phyloP scores from a whole-genome alignment of 2,888 invertebrate genomes.

The Heliconius erato region DNA sequence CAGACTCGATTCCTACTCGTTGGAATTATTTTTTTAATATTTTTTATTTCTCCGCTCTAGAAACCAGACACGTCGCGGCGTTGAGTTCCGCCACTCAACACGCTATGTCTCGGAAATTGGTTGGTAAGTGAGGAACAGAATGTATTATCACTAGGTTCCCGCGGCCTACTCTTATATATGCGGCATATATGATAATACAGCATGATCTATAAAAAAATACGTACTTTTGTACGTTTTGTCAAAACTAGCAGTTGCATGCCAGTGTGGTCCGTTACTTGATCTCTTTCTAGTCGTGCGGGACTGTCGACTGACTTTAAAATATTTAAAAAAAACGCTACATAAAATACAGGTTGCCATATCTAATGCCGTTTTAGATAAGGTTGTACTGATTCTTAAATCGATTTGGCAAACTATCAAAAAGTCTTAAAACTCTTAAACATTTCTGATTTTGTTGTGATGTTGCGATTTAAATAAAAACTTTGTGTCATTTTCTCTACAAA shows the following conservation, averaged over 20 bases:
- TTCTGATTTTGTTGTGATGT: background rate
- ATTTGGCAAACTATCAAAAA: background rate
- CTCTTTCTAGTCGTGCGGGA: slow-evolving; percentile 5
- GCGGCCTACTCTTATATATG: no score
- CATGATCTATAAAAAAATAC: no score
- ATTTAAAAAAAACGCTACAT: background rate
- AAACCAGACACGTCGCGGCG: no score
- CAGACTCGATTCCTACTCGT: background rate
- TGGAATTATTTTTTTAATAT: no score
- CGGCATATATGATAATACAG: no score
- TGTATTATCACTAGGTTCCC: no score
- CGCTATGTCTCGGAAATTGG: no score
- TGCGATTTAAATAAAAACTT: background rate
- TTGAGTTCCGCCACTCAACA: no score
- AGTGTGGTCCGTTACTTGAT: background rate
- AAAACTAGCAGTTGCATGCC: background rate
- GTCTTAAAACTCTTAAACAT: background rate
- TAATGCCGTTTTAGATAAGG: background rate
- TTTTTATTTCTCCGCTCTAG: no score
- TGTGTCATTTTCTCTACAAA: background rate
- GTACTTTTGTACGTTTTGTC: background rate
- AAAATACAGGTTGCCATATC: background rate
- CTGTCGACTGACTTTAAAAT: background rate
- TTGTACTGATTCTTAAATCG: background rate
- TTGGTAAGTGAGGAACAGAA: no score